A percentile compares a stretch with the other conserved stretches of the same genome.
phyloP scores from a whole-genome alignment of 1,140 invertebrate genomes.

The Periplaneta americana region DNA sequence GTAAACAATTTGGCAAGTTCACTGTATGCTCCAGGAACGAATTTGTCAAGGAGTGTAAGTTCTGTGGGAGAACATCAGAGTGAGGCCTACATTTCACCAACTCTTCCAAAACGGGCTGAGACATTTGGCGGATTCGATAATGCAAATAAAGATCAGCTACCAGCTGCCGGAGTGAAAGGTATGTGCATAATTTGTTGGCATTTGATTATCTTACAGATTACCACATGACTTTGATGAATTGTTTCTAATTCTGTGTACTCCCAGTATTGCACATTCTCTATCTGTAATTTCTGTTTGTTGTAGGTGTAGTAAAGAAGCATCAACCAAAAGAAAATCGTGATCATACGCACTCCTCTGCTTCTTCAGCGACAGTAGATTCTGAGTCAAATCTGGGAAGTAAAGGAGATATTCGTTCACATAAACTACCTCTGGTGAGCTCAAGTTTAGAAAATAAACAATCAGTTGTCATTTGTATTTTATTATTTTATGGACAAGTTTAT shows the following conservation, averaged over 20 bases:
- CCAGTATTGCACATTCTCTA: not conserved
- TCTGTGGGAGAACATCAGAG: constrained; percentile 88
- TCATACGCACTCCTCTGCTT: constrained; percentile 1
- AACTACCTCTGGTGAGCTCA: constrained; percentile 7
- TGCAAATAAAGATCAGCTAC: constrained; percentile 32
- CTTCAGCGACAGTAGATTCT: constrained; percentile 32
- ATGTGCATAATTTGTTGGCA: not conserved
- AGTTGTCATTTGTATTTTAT: too few species aligned
- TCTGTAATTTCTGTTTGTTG: not conserved
- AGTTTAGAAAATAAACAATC: too few species aligned
- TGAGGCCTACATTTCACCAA: constrained; percentile 71
- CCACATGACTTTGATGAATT: not conserved
- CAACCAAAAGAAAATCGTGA: constrained; percentile 5
- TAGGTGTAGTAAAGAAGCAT: constrained; percentile 9
- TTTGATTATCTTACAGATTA: not conserved
- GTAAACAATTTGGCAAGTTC: constrained; percentile 66
- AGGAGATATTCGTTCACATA: not conserved
- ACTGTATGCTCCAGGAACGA: constrained; percentile 61
- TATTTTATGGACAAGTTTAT: too few species aligned
- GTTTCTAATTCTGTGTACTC: not conserved
- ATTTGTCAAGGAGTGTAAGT: constrained; percentile 81
- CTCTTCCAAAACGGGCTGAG: constrained; percentile 84
- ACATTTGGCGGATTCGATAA: constrained; percentile 93
- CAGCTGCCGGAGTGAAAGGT: constrained; percentile 21
- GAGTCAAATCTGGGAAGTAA: constrained; percentile 33